phyloP scores from a whole-genome alignment of 2,888 invertebrate species.

The Lottia scabra region DNA sequence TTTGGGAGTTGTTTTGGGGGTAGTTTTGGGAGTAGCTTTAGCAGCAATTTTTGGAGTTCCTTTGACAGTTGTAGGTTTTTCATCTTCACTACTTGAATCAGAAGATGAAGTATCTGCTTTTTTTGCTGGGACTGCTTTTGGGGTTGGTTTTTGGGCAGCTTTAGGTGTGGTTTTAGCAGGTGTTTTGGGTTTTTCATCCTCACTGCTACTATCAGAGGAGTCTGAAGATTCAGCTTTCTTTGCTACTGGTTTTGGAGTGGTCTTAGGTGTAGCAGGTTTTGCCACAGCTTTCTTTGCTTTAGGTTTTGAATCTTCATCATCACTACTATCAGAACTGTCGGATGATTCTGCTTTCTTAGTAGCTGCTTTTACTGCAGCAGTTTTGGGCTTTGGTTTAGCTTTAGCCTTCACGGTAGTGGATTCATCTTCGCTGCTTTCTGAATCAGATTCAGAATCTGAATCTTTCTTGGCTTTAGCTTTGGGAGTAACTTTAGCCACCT shows the following conservation, averaged over 20 bases:
- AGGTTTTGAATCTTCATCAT: slow-evolving; percentile 13
- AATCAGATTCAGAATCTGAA: not conserved
- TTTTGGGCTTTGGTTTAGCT: not conserved
- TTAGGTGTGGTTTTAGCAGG: not conserved
- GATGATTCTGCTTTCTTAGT: slow-evolving; percentile 29
- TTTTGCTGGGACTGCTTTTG: not conserved
- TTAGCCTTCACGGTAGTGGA: slow-evolving; percentile 14
- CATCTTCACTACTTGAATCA: not conserved
- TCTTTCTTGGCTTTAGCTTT: not conserved
- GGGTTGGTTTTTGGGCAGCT: slow-evolving; percentile 4
- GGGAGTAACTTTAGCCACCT: not conserved
- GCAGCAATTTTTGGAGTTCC: not conserved
- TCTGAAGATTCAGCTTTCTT: slow-evolving; percentile 28
- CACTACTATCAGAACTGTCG: slow-evolving; percentile 29
- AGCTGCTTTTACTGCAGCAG: not conserved
- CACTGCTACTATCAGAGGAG: not conserved
- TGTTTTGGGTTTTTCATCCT: not conserved
- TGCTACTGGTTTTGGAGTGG: slow-evolving; percentile 19
- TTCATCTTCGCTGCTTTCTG: slow-evolving; percentile 18
- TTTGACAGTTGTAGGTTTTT: slow-evolving; percentile 1
- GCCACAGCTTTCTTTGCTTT: not conserved
- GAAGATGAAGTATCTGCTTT: not conserved
- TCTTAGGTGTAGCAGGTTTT: not conserved
- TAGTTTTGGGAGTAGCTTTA: not conserved
- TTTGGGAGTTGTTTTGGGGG: not conserved